Evolutionary conservation across 2,113 vertebrate genomes (phyloP).

Genomic region (Gymnobelideus leadbeateri): DNA sequence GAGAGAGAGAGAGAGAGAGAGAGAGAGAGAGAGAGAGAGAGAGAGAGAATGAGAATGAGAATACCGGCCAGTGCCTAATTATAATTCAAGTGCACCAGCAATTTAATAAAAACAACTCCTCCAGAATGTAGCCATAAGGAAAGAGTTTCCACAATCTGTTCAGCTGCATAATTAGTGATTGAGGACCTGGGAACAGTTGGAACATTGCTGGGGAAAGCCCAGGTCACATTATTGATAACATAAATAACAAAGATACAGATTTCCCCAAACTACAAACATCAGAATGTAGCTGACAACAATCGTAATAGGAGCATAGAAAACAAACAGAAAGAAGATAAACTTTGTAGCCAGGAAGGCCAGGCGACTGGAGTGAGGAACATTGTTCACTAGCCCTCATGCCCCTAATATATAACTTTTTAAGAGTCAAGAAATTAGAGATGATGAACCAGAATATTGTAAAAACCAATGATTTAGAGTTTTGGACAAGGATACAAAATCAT

Average conservation of each 20-base stretch:
- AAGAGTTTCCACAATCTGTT: constrained; percentile 88
- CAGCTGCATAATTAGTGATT: constrained; percentile 88
- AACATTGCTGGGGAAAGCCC: constrained; percentile 85
- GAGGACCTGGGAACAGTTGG: constrained; percentile 88
- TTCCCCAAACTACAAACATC: constrained; percentile 84
- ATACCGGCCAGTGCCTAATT: constrained; percentile 76
- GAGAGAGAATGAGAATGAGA: constrained; percentile 43
- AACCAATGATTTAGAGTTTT: neutral
- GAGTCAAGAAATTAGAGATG: constrained; percentile 20
- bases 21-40: neutral
- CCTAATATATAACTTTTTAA: constrained; percentile 50
- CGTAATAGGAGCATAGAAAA: constrained; percentile 82
- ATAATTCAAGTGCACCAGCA: constrained; percentile 83
- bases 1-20: neutral
- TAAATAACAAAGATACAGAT: constrained; percentile 87
- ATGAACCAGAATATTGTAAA: neutral
- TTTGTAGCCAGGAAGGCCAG: constrained; percentile 65
- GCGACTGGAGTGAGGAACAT: constrained; percentile 56
- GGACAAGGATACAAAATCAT: neutral
- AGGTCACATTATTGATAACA: constrained; percentile 86
- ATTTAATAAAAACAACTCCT: constrained; percentile 83
- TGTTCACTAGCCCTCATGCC: constrained; percentile 39
- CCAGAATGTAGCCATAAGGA: constrained; percentile 87
- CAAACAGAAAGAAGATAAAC: constrained; percentile 81
- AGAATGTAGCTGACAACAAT: constrained; percentile 81